Conservation (phyloP, 1,140 invertebrate genomes). For the Hycleus cichorii region DNA sequence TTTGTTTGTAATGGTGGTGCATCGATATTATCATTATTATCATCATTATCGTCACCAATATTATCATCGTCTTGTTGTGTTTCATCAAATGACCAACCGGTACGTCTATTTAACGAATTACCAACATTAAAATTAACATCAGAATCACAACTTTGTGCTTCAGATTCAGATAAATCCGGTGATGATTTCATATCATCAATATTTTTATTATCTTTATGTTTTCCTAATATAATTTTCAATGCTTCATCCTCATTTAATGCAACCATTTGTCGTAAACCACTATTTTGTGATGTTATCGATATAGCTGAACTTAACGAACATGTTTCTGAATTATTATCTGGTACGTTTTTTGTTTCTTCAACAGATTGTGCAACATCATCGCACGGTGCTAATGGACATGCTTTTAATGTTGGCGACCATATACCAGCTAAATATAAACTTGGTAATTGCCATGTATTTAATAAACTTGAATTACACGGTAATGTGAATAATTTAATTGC, state of each 20-base stretch:
- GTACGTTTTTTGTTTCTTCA: conserved; percentile 16
- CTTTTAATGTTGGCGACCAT: conserved; percentile 69
- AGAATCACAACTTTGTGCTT: conserved; percentile 22
- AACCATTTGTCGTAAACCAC: conserved; percentile 45
- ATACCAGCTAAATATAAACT: conserved; percentile 77
- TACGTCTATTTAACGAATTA: conserved; percentile 57
- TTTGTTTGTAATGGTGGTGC: neutral
- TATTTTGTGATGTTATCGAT: conserved; percentile 39
- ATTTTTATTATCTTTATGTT: conserved; percentile 26
- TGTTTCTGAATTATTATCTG: conserved; percentile 34
- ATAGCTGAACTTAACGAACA: conserved; percentile 32
- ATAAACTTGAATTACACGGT: conserved; percentile 76
- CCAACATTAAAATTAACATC: conserved; percentile 41
- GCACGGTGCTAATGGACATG: conserved; percentile 50
- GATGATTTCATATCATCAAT: conserved; percentile 17
- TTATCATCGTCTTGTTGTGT: conserved; percentile 28
- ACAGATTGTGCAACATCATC: conserved; percentile 37
- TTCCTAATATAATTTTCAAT: conserved; percentile 55
- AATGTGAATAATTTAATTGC: conserved; percentile 69
- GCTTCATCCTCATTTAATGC: conserved; percentile 56
- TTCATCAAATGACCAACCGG: conserved; percentile 63
- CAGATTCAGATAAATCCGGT: conserved; percentile 9
- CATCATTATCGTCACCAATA: conserved; percentile 24
- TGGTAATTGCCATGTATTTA: conserved; percentile 85
- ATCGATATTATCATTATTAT: neutral